phyloP scores from a whole-genome alignment of 2,113 vertebrate genomes.

The Nyctereutes procyonoides region DNA sequence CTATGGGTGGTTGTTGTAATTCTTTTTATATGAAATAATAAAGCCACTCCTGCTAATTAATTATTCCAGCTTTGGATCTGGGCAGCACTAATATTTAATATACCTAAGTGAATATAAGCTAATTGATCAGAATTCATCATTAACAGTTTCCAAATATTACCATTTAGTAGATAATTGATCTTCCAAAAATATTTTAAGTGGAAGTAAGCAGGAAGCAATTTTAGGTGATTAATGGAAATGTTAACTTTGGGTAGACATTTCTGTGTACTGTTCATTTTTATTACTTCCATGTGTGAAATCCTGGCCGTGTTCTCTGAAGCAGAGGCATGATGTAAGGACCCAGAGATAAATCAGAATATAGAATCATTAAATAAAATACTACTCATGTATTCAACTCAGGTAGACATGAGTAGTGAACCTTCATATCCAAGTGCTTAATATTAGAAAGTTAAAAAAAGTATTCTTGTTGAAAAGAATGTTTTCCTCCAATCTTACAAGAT shows the following conservation, averaged over 20 bases:
- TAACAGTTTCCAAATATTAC: neutral
- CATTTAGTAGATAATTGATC: neutral
- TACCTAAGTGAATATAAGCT: slow-evolving; percentile 5
- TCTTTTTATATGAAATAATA: slow-evolving; percentile 24
- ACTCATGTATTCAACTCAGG: neutral
- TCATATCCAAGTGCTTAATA: neutral
- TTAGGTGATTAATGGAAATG: neutral
- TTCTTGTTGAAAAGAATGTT: neutral
- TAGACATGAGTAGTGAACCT: neutral
- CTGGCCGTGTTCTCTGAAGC: neutral
- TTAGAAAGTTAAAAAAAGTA: neutral
- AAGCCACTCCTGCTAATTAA: slow-evolving; percentile 1
- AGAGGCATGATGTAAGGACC: neutral
- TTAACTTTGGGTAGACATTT: neutral
- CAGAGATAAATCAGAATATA: neutral
- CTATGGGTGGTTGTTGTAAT: neutral
- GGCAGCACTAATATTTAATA: slow-evolving; percentile 27
- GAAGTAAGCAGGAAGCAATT: neutral
- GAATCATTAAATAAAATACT: neutral
- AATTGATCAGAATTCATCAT: slow-evolving; percentile 2
- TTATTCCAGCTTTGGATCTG: neutral
- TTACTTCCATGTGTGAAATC: neutral
- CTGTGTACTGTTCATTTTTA: neutral
- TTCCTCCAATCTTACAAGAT: neutral
- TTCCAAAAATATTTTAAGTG: neutral